These are phyloP conservation scores for Lanistes nyassanus DNA, from an alignment of 1,140 invertebrate species.

Conservation along the genomic window DNA sequence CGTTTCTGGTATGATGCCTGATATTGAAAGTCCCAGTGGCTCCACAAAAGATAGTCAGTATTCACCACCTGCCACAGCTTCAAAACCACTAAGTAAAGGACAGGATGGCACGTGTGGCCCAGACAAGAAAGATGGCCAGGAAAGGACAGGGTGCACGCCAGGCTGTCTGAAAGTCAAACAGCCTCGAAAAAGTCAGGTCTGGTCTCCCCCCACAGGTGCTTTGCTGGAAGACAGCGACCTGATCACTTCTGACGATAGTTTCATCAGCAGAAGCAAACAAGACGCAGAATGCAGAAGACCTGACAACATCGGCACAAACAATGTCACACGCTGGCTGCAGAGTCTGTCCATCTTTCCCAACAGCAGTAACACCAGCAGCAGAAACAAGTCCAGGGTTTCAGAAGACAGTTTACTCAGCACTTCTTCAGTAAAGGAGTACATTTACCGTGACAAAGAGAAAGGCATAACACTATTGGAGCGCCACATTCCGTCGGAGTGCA, in stretches of 20 bases:
- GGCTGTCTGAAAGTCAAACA: no score
- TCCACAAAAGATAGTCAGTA: no score
- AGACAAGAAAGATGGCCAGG: no score
- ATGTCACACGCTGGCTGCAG: constrained; percentile 17
- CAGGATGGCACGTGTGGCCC: no score
- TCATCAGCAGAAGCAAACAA: background rate
- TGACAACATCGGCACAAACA: background rate
- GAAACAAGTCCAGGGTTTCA: constrained; percentile 6
- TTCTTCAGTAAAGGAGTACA: constrained; percentile 42
- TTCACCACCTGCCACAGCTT: no score
- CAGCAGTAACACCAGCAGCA: background rate
- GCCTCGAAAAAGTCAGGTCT: background rate
- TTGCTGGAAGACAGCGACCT: constrained; percentile 29
- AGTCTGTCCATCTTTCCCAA: background rate
- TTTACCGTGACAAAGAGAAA: constrained; percentile 55
- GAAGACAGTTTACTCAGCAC: constrained; percentile 33
- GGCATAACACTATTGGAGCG: constrained; percentile 52
- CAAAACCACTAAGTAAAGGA: no score
- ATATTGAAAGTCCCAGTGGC: no score
- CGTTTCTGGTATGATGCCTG: no score
- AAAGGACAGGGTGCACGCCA: no score
- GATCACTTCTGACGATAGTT: constrained; percentile 37
- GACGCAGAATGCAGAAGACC: no score
- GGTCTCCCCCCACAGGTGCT: constrained; percentile 15
- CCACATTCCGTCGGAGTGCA: constrained; percentile 48